phyloP scores from a whole-genome alignment of 2,113 vertebrate genomes.

The Notothenia coriiceps region DNA sequence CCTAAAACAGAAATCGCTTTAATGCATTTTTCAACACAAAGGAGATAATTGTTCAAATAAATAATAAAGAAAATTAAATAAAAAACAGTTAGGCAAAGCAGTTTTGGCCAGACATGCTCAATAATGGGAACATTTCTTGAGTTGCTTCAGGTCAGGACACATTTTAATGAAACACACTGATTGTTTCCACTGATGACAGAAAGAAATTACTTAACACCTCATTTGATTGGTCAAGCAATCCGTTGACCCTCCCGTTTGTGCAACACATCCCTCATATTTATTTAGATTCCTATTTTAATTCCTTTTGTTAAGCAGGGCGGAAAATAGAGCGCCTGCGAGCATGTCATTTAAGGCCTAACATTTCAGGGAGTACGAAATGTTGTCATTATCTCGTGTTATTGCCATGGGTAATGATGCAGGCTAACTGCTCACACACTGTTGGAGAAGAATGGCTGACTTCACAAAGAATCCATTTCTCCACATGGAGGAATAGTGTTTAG shows the following conservation, averaged over 20 bases:
- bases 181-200: not conserved
- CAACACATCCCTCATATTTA: conserved; percentile 15
- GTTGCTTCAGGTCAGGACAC: conserved; percentile 3
- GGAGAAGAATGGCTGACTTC: conserved; percentile 63
- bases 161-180: conserved; percentile 20
- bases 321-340: conserved; percentile 15
- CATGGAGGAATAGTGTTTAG: conserved; percentile 66
- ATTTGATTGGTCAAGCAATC: not conserved
- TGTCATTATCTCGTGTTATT: conserved; percentile 66
- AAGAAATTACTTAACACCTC: not conserved
- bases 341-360: conserved; percentile 34
- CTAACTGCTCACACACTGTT: conserved; percentile 51
- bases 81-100: not conserved
- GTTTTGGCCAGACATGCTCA: not conserved
- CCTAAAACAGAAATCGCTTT: no score
- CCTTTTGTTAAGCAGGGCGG: conserved; percentile 42
- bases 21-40: no score
- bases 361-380: conserved; percentile 44
- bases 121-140: not conserved
- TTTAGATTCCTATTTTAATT: conserved; percentile 28
- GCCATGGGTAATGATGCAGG: conserved; percentile 67
- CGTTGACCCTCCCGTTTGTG: not conserved
- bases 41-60: no score
- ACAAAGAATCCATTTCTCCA: conserved; percentile 59
- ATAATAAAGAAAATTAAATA: not conserved